Conservation (phyloP, 2,797 vertebrate species). For the Falco berigora region DNA sequence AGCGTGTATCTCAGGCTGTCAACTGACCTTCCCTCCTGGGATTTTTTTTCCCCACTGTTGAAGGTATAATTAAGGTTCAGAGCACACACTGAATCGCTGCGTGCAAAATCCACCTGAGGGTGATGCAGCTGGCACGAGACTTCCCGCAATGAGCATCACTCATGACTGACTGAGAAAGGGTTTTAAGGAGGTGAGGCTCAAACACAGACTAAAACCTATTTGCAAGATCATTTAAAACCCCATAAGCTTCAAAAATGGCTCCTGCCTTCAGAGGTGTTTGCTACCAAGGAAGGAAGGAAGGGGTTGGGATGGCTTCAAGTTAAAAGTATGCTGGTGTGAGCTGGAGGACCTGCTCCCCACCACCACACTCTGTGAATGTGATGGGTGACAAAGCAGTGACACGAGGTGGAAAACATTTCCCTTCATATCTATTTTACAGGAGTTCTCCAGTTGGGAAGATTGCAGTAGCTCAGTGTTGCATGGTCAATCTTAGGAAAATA, state of each 20-base stretch:
- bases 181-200: neutral
- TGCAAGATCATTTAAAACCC: neutral
- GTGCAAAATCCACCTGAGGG: neutral
- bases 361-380: fast-evolving
- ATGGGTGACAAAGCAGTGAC: neutral
- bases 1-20: neutral
- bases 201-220: neutral
- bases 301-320: neutral
- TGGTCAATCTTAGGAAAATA: neutral
- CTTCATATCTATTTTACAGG: neutral
- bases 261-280: neutral
- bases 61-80: slow-evolving; percentile 25
- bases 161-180: neutral
- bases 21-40: neutral
- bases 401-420: slow-evolving; percentile 6
- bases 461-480: neutral
- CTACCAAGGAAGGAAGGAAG: neutral
- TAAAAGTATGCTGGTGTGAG: neutral
- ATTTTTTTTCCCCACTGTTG: neutral
- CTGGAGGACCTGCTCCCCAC: neutral
- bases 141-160: neutral
- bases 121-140: fast-evolving
- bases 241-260: neutral
- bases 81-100: fast-evolving
- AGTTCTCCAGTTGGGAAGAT: neutral